Evolutionary conservation across 1,140 invertebrate species (phyloP).

Genomic region (Drosophila suzukii): DNA sequence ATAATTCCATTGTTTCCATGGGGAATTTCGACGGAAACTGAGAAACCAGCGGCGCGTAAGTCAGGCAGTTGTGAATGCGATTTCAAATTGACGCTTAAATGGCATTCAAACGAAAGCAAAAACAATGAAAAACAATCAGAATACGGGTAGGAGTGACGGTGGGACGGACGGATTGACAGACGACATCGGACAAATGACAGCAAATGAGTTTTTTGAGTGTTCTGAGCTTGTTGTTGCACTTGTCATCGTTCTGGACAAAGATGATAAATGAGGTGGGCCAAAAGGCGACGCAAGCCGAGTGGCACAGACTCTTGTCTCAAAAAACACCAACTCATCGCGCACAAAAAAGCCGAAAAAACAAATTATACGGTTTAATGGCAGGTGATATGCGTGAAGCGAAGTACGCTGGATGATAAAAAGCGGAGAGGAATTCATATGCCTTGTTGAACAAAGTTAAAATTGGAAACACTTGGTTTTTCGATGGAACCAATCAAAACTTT

Average conservation of each 20-base stretch:
- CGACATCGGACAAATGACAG: conserved; percentile 63
- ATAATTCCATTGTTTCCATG: conserved; percentile 56
- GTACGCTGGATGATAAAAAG: conserved; percentile 1
- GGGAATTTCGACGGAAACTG: conserved; percentile 42
- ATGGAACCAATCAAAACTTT: conserved; percentile 30
- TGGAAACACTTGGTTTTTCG: conserved; percentile 4
- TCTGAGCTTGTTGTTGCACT: conserved; percentile 60
- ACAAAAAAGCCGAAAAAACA: conserved; percentile 48
- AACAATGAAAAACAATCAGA: conserved; percentile 48
- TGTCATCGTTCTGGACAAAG: conserved; percentile 41
- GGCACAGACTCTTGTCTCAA: conserved; percentile 34
- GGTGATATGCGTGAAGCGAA: conserved; percentile 37
- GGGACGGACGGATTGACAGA: conserved; percentile 9
- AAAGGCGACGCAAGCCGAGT: neutral
- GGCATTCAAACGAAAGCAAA: conserved; percentile 65
- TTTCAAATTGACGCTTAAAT: conserved; percentile 74
- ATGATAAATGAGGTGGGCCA: conserved; percentile 42
- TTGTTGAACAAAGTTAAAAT: conserved; percentile 10
- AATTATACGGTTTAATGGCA: conserved; percentile 65
- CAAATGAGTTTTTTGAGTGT: conserved; percentile 76
- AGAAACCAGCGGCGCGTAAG: conserved; percentile 68
- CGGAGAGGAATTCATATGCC: neutral
- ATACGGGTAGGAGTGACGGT: conserved; percentile 20
- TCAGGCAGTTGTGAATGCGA: conserved; percentile 69
- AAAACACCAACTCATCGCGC: conserved; percentile 53